phyloP scores from a whole-genome alignment of 2,888 invertebrate species.

The Volucella bombylans region DNA sequence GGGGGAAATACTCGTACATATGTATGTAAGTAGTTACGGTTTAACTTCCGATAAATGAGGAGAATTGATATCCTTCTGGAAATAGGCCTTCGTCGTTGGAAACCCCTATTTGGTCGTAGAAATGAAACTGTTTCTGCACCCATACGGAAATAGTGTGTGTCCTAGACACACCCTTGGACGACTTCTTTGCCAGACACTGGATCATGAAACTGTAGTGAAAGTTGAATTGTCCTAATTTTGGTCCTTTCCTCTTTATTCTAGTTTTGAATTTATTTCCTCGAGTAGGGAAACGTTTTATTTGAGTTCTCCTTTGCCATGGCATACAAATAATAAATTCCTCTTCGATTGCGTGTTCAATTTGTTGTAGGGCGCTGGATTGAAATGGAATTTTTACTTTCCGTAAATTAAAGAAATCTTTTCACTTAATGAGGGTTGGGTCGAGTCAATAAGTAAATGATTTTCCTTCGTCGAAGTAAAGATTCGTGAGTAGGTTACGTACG shows the following conservation, averaged over 20 bases:
- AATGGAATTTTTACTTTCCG: not conserved
- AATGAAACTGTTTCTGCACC: constrained; percentile 19
- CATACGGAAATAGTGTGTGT: constrained; percentile 21
- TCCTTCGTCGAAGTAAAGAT: not conserved
- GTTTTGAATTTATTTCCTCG: not conserved
- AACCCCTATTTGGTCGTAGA: not conserved
- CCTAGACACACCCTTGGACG: constrained; percentile 49
- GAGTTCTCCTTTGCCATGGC: not conserved
- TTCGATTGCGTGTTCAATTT: constrained; percentile 19
- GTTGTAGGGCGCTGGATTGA: not conserved
- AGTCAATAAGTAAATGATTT: constrained; percentile 20
- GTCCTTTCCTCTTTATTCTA: not conserved
- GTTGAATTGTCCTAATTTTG: constrained; percentile 29
- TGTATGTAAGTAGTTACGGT: not conserved
- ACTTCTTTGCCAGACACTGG: not conserved
- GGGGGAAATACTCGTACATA: not conserved
- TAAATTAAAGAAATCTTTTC: constrained; percentile 16
- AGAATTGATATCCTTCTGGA: constrained; percentile 19
- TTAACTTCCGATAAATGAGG: constrained; percentile 35
- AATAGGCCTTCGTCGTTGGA: not conserved
- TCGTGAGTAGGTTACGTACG: not conserved
- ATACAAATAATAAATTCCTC: not conserved
- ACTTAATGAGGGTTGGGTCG: constrained; percentile 39
- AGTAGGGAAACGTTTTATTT: not conserved
- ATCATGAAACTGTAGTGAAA: constrained; percentile 15